Conservation (phyloP, 2,797 vertebrate species). For the Clarias laeviceps region DNA sequence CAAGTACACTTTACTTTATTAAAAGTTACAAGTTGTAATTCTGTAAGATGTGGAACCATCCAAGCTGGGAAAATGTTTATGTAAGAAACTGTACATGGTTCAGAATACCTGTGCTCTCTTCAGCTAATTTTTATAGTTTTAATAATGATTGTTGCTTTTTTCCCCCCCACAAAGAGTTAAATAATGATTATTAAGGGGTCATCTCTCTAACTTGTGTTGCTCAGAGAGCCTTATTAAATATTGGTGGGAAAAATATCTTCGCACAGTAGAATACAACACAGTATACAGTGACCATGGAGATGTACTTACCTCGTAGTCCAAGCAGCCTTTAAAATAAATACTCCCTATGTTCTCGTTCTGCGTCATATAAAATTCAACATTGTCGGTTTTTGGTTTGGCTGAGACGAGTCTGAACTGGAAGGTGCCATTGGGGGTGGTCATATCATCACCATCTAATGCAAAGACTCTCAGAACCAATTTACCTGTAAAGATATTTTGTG, state of each 20-base stretch:
- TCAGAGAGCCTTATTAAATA: not conserved
- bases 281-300: not conserved
- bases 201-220: not conserved
- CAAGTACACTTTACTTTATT: too few species aligned
- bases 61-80: too few species aligned
- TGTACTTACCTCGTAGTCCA: constrained; percentile 69
- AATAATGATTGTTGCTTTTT: not conserved
- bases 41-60: too few species aligned
- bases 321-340: constrained; percentile 72
- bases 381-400: constrained; percentile 56
- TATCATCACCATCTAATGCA: constrained; percentile 62
- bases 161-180: not conserved
- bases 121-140: not conserved
- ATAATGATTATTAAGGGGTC: not conserved
- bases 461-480: constrained; percentile 16
- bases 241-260: not conserved
- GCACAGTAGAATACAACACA: not conserved
- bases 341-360: not conserved
- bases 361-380: constrained; percentile 65
- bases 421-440: constrained; percentile 21
- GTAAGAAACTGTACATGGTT: not conserved
- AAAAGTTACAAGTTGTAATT: too few species aligned
- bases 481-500: constrained; percentile 54
- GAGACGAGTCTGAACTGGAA: constrained; percentile 64
- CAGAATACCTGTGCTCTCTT: not conserved